Evolutionary conservation across 2,888 invertebrate species (phyloP).

Genomic region (Nasonia oneida): DNA sequence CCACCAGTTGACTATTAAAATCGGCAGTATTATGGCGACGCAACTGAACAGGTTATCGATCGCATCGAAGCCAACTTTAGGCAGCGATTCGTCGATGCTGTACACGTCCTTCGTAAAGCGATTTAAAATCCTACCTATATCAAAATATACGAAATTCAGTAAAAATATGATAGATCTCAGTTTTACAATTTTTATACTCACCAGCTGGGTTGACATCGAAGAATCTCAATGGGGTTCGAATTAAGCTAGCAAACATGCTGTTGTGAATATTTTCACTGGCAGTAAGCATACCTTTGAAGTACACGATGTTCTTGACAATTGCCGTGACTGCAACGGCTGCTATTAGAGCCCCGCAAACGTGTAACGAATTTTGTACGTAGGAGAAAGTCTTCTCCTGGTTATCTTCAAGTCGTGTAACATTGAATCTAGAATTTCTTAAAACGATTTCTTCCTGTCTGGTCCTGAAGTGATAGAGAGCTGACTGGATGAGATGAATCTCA

Average conservation of each 20-base stretch:
- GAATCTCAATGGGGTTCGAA: slow-evolving; percentile 89
- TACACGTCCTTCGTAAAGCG: slow-evolving; percentile 91
- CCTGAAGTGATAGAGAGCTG: slow-evolving; percentile 75
- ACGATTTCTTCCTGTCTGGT: neutral
- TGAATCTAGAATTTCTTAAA: too few species aligned
- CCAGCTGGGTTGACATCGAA: slow-evolving; percentile 92
- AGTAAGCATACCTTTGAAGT: slow-evolving; percentile 86
- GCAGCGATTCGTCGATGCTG: slow-evolving; percentile 89
- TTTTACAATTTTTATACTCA: slow-evolving; percentile 75
- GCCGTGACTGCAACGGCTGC: slow-evolving; percentile 82
- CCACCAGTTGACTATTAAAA: slow-evolving; percentile 83
- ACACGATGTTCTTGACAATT: slow-evolving; percentile 84
- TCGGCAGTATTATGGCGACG: slow-evolving; percentile 86
- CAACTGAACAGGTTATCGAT: slow-evolving; percentile 85
- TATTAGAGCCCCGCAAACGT: slow-evolving; percentile 82
- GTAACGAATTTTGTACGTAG: slow-evolving; percentile 69
- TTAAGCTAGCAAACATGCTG: slow-evolving; percentile 87
- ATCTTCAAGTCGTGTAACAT: too few species aligned
- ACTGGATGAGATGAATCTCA: neutral
- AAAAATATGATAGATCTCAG: slow-evolving; percentile 40
- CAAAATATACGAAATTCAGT: neutral
- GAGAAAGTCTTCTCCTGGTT: slow-evolving; percentile 18
- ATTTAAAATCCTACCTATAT: slow-evolving; percentile 87
- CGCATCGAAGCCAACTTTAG: slow-evolving; percentile 84
- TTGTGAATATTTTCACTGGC: slow-evolving; percentile 88